Conservation (phyloP, 2,113 vertebrate species). For the Chamaea fasciata region DNA sequence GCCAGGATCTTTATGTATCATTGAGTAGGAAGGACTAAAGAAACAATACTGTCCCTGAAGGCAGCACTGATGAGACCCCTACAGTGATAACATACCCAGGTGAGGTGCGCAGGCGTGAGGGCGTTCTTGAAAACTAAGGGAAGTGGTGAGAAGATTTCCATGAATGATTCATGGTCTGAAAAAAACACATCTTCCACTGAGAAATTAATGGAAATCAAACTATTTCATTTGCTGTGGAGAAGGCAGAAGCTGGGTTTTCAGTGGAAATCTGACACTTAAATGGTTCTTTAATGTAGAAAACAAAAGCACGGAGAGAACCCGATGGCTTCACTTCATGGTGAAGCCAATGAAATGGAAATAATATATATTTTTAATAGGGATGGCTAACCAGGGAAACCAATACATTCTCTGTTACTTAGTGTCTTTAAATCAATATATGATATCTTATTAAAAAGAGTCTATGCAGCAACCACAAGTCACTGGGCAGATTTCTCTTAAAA, state of each 20-base stretch:
- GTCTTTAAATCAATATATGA: slow-evolving; percentile 28
- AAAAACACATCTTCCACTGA: neutral
- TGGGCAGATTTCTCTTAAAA: neutral
- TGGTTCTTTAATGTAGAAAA: slow-evolving; percentile 27
- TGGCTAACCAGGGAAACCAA: slow-evolving; percentile 25
- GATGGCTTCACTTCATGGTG: neutral
- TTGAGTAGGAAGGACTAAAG: neutral
- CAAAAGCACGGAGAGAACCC: neutral
- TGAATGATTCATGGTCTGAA: slow-evolving; percentile 14
- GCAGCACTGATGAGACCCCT: neutral
- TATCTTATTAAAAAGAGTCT: slow-evolving; percentile 21
- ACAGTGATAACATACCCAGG: neutral
- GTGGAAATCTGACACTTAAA: neutral
- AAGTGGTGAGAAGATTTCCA: neutral
- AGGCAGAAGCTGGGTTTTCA: neutral
- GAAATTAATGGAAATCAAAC: slow-evolving; percentile 27
- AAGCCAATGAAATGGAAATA: slow-evolving; percentile 11
- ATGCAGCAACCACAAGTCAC: neutral
- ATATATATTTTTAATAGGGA: slow-evolving; percentile 39
- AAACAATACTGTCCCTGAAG: neutral
- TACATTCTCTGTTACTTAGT: neutral
- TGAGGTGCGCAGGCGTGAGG: neutral
- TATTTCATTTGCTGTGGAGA: neutral
- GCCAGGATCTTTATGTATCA: neutral
- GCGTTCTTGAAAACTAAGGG: neutral